Evolutionary conservation across 2,113 vertebrate species (phyloP).

Genomic region (Solenodon paradoxus): DNA sequence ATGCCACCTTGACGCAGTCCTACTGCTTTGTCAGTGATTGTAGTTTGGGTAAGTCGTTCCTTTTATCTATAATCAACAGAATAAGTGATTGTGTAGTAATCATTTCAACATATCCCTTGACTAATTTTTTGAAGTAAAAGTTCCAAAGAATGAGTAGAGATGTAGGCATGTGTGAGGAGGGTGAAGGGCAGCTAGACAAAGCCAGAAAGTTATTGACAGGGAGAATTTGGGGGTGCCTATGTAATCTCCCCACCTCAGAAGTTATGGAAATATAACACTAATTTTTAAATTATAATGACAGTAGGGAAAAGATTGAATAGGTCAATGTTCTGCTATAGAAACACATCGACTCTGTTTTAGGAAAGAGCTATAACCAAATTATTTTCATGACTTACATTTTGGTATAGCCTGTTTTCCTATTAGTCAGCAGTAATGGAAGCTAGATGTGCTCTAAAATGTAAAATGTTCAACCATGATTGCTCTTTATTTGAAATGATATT

Average conservation of each 20-base stretch:
- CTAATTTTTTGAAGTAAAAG: neutral
- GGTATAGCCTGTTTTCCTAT: too few species aligned
- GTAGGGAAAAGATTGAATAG: neutral
- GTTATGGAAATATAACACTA: neutral
- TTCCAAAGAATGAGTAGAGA: neutral
- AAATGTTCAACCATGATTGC: too few species aligned
- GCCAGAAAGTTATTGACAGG: constrained; percentile 49
- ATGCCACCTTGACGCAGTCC: neutral
- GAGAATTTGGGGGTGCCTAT: constrained; percentile 66
- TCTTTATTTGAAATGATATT: too few species aligned
- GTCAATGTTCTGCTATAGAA: constrained; percentile 47
- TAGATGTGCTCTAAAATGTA: too few species aligned
- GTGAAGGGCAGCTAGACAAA: neutral
- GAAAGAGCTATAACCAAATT: constrained; percentile 50
- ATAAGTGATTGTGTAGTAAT: neutral
- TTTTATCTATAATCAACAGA: neutral
- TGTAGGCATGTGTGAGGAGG: too few species aligned
- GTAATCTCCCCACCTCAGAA: neutral
- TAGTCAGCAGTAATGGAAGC: too few species aligned
- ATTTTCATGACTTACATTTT: constrained; percentile 75
- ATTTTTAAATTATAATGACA: neutral
- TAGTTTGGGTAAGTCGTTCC: neutral
- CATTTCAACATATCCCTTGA: neutral
- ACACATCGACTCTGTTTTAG: constrained; percentile 67
- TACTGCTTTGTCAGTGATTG: neutral